These are phyloP conservation scores for Drosophila borborema DNA, from an alignment of 2,888 invertebrate species.

Conservation along the genomic window DNA sequence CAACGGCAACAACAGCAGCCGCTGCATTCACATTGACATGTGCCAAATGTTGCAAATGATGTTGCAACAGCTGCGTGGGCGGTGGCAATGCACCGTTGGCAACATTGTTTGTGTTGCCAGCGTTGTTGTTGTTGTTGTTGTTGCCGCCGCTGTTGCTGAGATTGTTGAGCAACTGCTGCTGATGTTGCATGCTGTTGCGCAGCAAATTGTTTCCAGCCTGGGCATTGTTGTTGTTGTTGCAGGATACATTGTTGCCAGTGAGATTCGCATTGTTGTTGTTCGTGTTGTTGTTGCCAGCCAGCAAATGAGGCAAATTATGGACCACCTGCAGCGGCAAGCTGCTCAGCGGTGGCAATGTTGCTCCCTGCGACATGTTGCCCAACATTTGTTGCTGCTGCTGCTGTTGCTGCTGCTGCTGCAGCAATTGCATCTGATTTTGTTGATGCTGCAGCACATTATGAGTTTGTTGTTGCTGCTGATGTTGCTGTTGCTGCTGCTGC, in stretches of 20 bases:
- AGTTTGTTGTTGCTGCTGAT: constrained; percentile 54
- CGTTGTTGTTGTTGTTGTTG: constrained; percentile 56
- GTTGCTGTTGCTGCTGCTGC: constrained; percentile 59
- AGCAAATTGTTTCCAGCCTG: constrained; percentile 60
- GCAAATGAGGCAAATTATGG: constrained; percentile 84
- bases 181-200: constrained; percentile 81
- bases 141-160: constrained; percentile 63
- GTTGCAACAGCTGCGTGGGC: constrained; percentile 84
- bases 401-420: constrained; percentile 77
- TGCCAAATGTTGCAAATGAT: constrained; percentile 85
- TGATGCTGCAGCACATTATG: constrained; percentile 76
- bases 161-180: constrained; percentile 59
- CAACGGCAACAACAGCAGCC: constrained; percentile 78
- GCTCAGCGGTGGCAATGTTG: constrained; percentile 82
- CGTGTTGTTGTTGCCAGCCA: constrained; percentile 55
- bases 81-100: constrained; percentile 77
- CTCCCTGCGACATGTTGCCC: constrained; percentile 79
- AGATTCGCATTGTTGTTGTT: constrained; percentile 51
- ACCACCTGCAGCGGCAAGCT: constrained; percentile 84
- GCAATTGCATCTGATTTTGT: constrained; percentile 79
- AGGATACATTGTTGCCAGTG: constrained; percentile 47
- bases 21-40: constrained; percentile 82
- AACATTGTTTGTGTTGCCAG: constrained; percentile 45
- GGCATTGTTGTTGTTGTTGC: constrained; percentile 38
- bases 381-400: constrained; percentile 81